Base-by-base conservation (phyloP, 1,140 invertebrate genomes). In the Akabosia matsudoensis region DNA sequence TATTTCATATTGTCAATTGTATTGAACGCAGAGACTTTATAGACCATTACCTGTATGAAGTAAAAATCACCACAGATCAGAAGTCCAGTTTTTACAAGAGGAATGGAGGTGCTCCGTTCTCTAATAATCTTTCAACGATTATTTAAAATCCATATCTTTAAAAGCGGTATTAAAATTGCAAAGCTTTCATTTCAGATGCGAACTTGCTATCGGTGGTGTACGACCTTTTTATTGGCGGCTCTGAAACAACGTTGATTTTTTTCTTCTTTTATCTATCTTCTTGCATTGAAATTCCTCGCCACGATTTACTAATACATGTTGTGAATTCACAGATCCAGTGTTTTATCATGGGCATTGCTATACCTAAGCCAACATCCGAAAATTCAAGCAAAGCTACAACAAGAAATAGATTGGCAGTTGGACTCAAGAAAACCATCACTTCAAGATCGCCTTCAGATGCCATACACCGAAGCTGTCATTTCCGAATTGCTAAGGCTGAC, bases 391-490 rank as follows among this genome's bases (percentile, higher is more conserved):
- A 81, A 80, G 72, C 73, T 84, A 0, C 82, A 86, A 70, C 74
- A 84, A 14, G 85, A 86, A 79, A 78, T 87, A 1, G 81, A 84
- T 61, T 78, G 13, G 81, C 84, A 1, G 80, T 86, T 73, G 85
- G 84, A 14, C 3, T n/a, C n/a, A n/a, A n/a, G n/a, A n/a, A n/a
- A n/a, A n/a, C n/a, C n/a, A n/a, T n/a, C n/a, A n/a, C 24, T 24
- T 28, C 28, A 13, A 13, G 75, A 31, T 30, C 30, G 10, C 37
- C 67, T 13, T 74, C 70, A n/a, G 4, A 82, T 90, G 81, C 87
- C 86, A 0, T 90, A 88, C 73, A 87, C 85, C 0, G 89, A 90
- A 82, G 88, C 89, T 0, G 85, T 85, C 16, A 82, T 90, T n/a
- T 85, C 88, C 0, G 90, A 90, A 80, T 81, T 83, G 0, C 82